Conservation (phyloP, 2,888 invertebrate genomes). For the Drosophila cognata region DNA sequence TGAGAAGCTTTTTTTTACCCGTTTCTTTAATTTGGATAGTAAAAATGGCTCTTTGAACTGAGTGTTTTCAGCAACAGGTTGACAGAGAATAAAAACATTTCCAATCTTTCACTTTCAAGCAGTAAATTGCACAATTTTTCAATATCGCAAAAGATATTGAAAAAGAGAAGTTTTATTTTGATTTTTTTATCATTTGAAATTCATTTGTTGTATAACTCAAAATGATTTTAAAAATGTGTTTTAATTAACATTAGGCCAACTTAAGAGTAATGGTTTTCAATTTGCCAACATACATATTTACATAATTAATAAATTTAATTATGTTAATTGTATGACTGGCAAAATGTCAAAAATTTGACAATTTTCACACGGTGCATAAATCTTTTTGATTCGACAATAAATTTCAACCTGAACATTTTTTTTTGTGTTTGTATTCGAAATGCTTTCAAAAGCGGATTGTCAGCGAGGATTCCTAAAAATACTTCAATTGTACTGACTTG, state of each 20-base stretch:
- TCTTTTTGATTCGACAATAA: rapidly evolving
- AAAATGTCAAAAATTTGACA: background rate
- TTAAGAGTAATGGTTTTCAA: background rate
- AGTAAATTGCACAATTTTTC: too few species aligned
- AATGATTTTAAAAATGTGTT: background rate
- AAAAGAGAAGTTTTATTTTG: background rate
- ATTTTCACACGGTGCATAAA: background rate
- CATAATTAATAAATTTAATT: background rate
- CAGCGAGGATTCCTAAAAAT: background rate
- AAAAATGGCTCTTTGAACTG: background rate
- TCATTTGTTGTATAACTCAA: background rate
- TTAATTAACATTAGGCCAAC: background rate
- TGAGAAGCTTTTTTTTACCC: background rate
- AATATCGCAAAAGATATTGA: too few species aligned
- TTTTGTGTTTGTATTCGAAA: background rate
- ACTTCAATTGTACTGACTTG: background rate
- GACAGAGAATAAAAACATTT: background rate
- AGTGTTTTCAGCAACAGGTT: constrained; percentile 2
- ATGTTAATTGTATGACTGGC: background rate
- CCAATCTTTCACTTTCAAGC: background rate
- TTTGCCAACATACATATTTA: background rate
- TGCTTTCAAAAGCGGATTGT: background rate
- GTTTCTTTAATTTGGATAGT: background rate
- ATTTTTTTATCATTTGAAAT: too few species aligned
- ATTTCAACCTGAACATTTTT: background rate